These are phyloP conservation scores for Clepsis dumicolana DNA, from an alignment of 2,888 invertebrate species.

Conservation along the genomic window DNA sequence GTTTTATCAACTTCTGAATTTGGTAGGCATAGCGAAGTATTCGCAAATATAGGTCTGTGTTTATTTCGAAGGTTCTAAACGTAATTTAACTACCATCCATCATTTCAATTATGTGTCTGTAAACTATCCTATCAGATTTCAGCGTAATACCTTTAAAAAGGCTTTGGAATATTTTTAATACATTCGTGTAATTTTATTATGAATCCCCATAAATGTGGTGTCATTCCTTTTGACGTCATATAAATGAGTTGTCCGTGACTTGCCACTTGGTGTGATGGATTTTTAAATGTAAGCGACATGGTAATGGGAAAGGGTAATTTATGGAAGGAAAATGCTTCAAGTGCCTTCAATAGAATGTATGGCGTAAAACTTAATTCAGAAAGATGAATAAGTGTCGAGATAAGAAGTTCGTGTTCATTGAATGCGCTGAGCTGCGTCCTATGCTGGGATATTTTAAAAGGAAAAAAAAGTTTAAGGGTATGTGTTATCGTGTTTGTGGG, in stretches of 20 bases:
- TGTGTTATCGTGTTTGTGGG: neutral
- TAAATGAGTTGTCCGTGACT: slow-evolving; percentile 79
- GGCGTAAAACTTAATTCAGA: slow-evolving; percentile 30
- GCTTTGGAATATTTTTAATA: slow-evolving; percentile 52
- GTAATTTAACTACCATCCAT: no score
- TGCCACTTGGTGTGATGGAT: slow-evolving; percentile 76
- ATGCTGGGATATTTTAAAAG: neutral
- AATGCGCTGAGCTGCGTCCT: slow-evolving; percentile 6
- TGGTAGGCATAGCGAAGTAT: no score
- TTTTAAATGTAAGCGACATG: slow-evolving; percentile 79
- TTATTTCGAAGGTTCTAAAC: no score
- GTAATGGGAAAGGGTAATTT: slow-evolving; percentile 70
- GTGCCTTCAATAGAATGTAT: slow-evolving; percentile 39
- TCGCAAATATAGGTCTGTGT: no score
- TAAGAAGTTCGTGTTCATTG: slow-evolving; percentile 33
- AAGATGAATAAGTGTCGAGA: slow-evolving; percentile 36
- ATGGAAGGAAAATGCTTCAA: slow-evolving; percentile 56
- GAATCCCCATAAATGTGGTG: slow-evolving; percentile 76
- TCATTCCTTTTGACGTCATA: slow-evolving; percentile 74
- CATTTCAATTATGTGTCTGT: no score
- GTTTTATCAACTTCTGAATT: no score
- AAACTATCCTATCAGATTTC: neutral
- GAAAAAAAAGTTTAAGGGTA: neutral
- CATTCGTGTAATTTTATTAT: slow-evolving; percentile 77
- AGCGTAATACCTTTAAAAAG: neutral